Conservation (phyloP, 2,797 vertebrate species). For the Pterois miles region DNA sequence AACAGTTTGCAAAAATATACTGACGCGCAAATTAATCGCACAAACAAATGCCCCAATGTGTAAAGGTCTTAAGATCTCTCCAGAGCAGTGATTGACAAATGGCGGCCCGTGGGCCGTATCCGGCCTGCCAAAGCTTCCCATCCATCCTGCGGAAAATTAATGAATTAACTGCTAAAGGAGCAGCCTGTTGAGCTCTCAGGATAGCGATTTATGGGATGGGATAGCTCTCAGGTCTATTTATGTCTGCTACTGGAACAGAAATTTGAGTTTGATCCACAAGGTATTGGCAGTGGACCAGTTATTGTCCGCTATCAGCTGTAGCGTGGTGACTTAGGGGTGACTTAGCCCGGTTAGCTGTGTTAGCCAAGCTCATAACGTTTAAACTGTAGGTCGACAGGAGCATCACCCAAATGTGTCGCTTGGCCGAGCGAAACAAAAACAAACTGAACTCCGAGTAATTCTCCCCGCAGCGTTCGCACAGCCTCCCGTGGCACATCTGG, state of each 20-base stretch:
- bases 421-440: not conserved
- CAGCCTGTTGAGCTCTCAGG: no score
- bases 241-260: not conserved
- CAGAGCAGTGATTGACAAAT: no score
- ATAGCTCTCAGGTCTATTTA: not conserved
- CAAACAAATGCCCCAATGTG: no score
- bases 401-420: not conserved
- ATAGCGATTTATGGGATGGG: no score
- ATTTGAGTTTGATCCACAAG: not conserved
- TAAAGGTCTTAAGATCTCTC: no score
- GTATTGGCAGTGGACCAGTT: not conserved
- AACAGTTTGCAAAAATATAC: no score
- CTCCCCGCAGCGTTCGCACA: not conserved
- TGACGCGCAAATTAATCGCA: no score
- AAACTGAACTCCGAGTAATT: not conserved
- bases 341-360: not conserved
- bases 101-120: no score
- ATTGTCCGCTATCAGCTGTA: not conserved
- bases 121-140: no score
- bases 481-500: not conserved
- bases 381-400: not conserved
- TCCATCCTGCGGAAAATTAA: no score
- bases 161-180: no score
- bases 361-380: not conserved
- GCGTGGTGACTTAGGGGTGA: not conserved